Base-by-base conservation (phyloP, 1,140 invertebrate genomes). In the Myzus persicae region DNA sequence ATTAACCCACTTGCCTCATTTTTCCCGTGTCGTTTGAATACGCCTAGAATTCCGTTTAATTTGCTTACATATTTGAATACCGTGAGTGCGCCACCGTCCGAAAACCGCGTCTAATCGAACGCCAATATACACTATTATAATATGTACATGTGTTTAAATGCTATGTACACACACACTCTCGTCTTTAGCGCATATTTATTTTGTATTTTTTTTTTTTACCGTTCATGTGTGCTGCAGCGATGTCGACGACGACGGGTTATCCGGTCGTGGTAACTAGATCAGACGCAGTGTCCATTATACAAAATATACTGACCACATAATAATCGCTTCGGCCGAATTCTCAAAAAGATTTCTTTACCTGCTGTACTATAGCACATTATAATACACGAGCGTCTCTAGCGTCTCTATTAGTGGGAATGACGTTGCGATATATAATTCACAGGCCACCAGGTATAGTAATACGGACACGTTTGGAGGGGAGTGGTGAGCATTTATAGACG, bases 1-100 rank as follows among this genome's bases (percentile, higher is more conserved):
- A 51, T 51, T 92, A 54, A 82, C 91, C 91, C 44, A 92, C 76
- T 92, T 92, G 22, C 76, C 91, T 92, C 81, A 20, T 92, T 92
- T 84, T 26, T 9, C 9, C 59, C 0, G 59, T 76, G 31, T 36
- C 31, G 31, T n/a, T 76, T n/a, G 59, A 76, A 76, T n/a, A 76
- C 59, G 59, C 31, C 31, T 76, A 76, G n/a, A 76, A 76, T 76
- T 76, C 1, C 31, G 5, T 76, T 76, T 76, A 76, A 76, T n/a
- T 76, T 76, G 31, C n/a, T 40, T 84, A 42, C 38, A 40, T 26
- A 42, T 40, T 84, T 84, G 22, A 42, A 42, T 26, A 82, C 6
- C 31, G 11, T 2, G 26, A 31, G 9, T 59, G 9, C 26, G 3
- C 59, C 14, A n/a, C 31, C 59, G 5, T 76, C 38, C 22, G 82